Evolutionary conservation across 1,140 invertebrate species (phyloP).

Genomic region (Mercenaria mercenaria): DNA sequence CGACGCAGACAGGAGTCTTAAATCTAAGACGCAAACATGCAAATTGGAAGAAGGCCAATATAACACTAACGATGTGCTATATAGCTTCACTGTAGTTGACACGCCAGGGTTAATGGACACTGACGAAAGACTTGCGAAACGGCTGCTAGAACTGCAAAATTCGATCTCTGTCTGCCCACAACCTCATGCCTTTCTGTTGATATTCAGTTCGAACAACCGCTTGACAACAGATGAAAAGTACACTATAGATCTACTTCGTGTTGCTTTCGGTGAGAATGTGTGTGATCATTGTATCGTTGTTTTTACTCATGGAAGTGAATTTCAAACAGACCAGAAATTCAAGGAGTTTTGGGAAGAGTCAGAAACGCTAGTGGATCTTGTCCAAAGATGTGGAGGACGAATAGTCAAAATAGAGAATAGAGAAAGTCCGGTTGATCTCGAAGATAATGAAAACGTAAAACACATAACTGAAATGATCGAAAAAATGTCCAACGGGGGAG

Average conservation of each 20-base stretch:
- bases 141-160: neutral
- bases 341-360: neutral
- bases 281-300: neutral
- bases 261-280: neutral
- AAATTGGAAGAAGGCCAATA: neutral
- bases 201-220: neutral
- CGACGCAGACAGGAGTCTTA: no score
- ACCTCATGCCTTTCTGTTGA: conserved; percentile 1
- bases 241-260: conserved; percentile 4
- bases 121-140: neutral
- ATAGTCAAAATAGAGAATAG: conserved; percentile 10
- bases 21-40: neutral
- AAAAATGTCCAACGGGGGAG: no score
- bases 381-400: neutral
- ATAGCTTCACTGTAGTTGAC: neutral
- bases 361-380: neutral
- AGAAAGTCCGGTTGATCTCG: no score
- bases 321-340: neutral
- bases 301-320: neutral
- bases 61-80: neutral
- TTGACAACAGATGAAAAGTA: neutral
- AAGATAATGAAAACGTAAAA: no score
- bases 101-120: neutral
- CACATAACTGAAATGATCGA: no score
- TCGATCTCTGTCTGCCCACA: neutral